A percentile compares a stretch with the other conserved stretches of the same genome.
Evolutionary conservation across 2,797 vertebrate species (phyloP).

Genomic region (Gambusia yucatana): DNA sequence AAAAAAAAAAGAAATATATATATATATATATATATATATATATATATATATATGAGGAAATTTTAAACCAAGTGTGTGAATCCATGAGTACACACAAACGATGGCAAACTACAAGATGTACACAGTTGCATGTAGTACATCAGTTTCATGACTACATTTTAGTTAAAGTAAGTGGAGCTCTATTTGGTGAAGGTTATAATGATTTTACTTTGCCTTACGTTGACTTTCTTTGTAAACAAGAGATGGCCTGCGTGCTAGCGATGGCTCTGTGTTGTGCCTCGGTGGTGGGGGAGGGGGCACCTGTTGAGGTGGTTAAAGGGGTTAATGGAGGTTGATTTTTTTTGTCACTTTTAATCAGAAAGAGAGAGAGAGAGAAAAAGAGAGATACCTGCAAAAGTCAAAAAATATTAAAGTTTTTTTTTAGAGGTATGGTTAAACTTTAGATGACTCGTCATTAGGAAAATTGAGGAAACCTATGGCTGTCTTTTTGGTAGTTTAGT

Average conservation of each 20-base stretch:
- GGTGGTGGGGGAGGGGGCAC: slow-evolving; percentile 81
- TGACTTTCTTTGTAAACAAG: slow-evolving; percentile 87
- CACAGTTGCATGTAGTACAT: slow-evolving; percentile 38
- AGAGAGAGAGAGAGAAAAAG: slow-evolving; percentile 1
- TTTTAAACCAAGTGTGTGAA: slow-evolving; percentile 13
- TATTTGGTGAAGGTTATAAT: slow-evolving; percentile 47
- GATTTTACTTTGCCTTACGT: slow-evolving; percentile 78
- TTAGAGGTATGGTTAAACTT: slow-evolving; percentile 30
- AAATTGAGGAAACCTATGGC: not conserved
- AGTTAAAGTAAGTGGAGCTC: slow-evolving; percentile 42
- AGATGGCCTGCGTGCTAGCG: slow-evolving; percentile 74
- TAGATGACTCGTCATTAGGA: slow-evolving; percentile 26
- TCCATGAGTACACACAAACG: slow-evolving; percentile 34
- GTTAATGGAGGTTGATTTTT: slow-evolving; percentile 34
- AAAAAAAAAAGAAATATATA: not conserved
- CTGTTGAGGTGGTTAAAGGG: slow-evolving; percentile 74
- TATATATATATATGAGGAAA: not conserved
- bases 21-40: no score
- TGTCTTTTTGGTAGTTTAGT: slow-evolving; percentile 6
- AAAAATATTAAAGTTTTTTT: slow-evolving; percentile 4
- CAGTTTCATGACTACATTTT: slow-evolving; percentile 25
- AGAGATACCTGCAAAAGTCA: slow-evolving; percentile 32
- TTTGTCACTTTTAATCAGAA: slow-evolving; percentile 4
- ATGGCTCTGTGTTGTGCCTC: slow-evolving; percentile 78
- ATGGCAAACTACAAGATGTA: slow-evolving; percentile 51